phyloP scores from a whole-genome alignment of 2,797 vertebrate species.

The Coracias cyanogaster region DNA sequence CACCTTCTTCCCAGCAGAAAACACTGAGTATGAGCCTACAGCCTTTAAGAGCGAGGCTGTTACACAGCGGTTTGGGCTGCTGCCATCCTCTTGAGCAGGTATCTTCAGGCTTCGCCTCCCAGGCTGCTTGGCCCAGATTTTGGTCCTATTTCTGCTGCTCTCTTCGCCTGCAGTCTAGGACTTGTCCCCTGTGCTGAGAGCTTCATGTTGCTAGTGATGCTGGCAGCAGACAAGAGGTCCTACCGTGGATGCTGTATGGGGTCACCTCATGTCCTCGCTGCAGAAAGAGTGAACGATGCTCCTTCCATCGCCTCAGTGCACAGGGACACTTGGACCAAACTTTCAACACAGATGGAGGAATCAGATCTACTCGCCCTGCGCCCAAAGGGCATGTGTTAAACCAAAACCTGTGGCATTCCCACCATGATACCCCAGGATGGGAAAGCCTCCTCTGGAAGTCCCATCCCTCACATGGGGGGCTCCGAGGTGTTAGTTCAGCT shows the following conservation, averaged over 20 bases:
- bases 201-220: rapidly evolving
- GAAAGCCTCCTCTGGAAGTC: background rate
- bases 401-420: background rate
- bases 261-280: rapidly evolving
- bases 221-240: background rate
- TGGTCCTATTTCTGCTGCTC: background rate
- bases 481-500: background rate
- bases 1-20: background rate
- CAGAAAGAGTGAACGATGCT: background rate
- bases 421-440: rapidly evolving
- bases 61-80: background rate
- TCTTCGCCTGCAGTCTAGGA: background rate
- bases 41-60: background rate
- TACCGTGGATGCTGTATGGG: rapidly evolving
- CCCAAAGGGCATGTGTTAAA: background rate
- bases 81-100: background rate
- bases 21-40: rapidly evolving
- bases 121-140: background rate
- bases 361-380: background rate
- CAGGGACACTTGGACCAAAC: background rate
- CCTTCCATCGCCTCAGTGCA: rapidly evolving
- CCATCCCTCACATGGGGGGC: background rate
- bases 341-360: background rate
- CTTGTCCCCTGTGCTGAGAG: rapidly evolving
- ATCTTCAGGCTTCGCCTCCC: background rate